These are phyloP conservation scores for Gadopsis marmoratus DNA, from an alignment of 2,797 vertebrate genomes.

Conservation along the genomic window DNA sequence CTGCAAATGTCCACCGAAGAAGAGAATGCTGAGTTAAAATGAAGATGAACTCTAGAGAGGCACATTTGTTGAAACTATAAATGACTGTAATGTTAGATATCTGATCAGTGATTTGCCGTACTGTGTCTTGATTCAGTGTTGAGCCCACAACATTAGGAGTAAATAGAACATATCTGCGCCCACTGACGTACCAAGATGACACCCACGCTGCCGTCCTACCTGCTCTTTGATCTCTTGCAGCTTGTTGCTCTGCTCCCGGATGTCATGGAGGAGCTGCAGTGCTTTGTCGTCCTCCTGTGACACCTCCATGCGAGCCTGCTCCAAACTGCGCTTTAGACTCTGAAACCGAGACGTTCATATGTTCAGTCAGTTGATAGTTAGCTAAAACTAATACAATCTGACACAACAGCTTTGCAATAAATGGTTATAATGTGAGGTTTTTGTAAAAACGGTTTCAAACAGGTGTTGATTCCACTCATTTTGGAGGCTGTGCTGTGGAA, in stretches of 20 bases:
- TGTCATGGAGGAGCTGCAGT: constrained; percentile 97
- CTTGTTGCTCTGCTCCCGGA: constrained; percentile 98
- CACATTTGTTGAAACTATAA: background rate
- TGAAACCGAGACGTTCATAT: constrained; percentile 72
- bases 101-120: background rate
- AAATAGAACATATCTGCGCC: background rate
- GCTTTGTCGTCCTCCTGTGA: constrained; percentile 99
- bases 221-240: constrained; percentile 99
- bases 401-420: background rate
- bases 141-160: background rate
- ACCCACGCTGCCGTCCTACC: constrained; percentile 80
- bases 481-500: background rate
- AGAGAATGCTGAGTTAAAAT: background rate
- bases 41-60: background rate
- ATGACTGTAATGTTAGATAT: background rate
- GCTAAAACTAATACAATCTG: background rate
- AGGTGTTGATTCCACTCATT: background rate
- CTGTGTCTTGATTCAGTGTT: background rate
- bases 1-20: background rate
- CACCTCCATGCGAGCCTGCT: constrained; percentile 98
- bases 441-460: background rate
- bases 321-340: constrained; percentile 99
- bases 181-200: background rate
- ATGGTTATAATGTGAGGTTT: background rate
- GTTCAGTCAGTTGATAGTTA: background rate